Base-by-base conservation (phyloP, 2,888 invertebrate species). In the Amiota communis region DNA sequence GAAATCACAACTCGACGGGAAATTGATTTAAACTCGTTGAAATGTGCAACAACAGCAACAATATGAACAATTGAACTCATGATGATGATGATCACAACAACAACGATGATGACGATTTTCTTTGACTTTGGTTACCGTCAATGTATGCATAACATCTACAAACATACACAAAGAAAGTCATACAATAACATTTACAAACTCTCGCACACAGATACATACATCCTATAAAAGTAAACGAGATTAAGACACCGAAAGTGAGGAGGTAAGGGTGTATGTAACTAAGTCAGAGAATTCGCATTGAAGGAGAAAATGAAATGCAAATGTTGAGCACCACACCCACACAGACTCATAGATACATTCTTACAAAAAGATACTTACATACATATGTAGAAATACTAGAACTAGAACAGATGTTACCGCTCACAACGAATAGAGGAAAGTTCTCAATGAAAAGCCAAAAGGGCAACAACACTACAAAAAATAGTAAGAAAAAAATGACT, bases 21-120 rank as follows among this genome's bases (percentile, higher is more conserved):
- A 68, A 68, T 68, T 68, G 67, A 68, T 68, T 68, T 68, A 68
- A 53, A 68, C 46, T 36, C 67, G 67, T 51, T 68, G 51, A 68
- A 68, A 68, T 68, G 67, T 68, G 67, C 67, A 68, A 53, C 67
- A 68, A 51, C 17, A 51, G 6, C 67, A 20, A 51, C 67, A 67
- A 51, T 4, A 51, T n/a, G 53, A 36, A 51, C 53, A 51, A 12
- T 51, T 51, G 53, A 51, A n/a, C 2, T 59, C 17, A 59, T 17
- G 57, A 51, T 51, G 57, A 57, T 20, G 59, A 17, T 11, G 17
- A 51, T 3, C 1, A 20, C 2, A 48, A 10, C 65, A n/a, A 65
- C 11, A 48, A 65, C 65, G 23, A 65, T n/a, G 65, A 65, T 65
- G 65, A 65, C 23, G 65, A 48, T 65, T 68, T 68, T 53, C 67